phyloP scores from a whole-genome alignment of 2,888 invertebrate species.

The Corythucha ciliata region DNA sequence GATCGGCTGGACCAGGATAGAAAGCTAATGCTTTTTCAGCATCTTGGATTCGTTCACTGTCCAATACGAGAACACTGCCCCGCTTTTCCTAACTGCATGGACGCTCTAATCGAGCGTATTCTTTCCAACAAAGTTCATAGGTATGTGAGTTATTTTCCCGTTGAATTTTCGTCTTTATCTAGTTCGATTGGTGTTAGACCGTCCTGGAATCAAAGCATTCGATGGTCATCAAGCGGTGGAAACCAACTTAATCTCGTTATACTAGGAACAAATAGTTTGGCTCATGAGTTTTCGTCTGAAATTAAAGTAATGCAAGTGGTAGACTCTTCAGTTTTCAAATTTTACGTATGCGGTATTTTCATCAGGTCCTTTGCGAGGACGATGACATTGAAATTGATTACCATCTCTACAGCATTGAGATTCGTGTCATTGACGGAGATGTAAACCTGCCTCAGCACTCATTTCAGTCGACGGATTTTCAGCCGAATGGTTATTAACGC shows the following conservation, averaged over 20 bases:
- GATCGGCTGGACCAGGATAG: conserved; percentile 90
- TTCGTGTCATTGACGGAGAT: conserved; percentile 78
- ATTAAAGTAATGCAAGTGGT: conserved; percentile 49
- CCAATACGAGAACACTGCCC: conserved; percentile 92
- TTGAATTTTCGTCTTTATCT: conserved; percentile 13
- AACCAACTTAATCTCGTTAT: conserved; percentile 78
- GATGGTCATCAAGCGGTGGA: conserved; percentile 55
- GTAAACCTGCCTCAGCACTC: conserved; percentile 69
- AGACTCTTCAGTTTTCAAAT: not conserved
- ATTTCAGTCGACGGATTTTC: conserved; percentile 73
- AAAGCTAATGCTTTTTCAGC: conserved; percentile 87
- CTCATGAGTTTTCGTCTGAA: conserved; percentile 77
- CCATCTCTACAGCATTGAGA: conserved; percentile 71
- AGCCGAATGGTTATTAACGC: conserved; percentile 66
- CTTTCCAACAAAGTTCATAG: conserved; percentile 58
- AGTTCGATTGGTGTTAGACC: conserved; percentile 42
- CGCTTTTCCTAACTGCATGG: conserved; percentile 73
- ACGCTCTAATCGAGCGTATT: conserved; percentile 62
- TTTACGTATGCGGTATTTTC: conserved; percentile 22
- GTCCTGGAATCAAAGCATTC: conserved; percentile 54
- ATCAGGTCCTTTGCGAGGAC: conserved; percentile 70
- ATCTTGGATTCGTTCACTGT: conserved; percentile 90
- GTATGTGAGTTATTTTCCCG: conserved; percentile 37
- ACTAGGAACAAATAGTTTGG: conserved; percentile 75
- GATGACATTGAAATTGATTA: conserved; percentile 76